Percentiles rank a stretch among this genome's conserved stretches.
Conservation (phyloP, 2,797 vertebrate species). For the Scolopax rusticola region DNA sequence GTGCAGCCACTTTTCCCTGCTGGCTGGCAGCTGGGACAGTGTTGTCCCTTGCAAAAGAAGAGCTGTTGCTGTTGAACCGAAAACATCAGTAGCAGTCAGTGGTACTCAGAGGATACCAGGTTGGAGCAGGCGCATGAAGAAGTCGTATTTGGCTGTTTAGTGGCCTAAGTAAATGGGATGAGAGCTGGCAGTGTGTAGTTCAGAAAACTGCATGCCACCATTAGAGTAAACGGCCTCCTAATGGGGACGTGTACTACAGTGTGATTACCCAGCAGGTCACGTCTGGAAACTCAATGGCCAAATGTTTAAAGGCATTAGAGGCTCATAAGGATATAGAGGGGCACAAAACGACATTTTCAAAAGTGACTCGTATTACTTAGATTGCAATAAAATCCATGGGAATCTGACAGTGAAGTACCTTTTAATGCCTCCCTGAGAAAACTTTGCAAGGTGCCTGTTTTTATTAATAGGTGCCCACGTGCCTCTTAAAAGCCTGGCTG, state of each 20-base stretch:
- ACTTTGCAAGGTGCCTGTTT: neutral
- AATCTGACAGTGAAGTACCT: neutral
- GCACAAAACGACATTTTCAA: conserved; percentile 1
- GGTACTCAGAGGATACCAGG: neutral
- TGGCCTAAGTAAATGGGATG: neutral
- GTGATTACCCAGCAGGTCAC: neutral
- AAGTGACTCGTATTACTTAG: neutral
- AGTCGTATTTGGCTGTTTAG: neutral
- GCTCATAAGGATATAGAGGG: neutral
- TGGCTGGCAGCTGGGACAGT: neutral
- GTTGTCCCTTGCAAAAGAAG: neutral
- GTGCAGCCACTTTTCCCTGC: neutral
- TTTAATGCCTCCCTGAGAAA: neutral
- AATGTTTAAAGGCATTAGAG: conserved; percentile 34
- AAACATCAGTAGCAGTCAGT: neutral
- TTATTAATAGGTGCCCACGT: neutral
- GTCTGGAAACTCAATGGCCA: neutral
- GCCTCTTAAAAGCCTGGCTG: neutral
- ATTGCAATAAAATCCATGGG: neutral
- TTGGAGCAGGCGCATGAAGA: neutral
- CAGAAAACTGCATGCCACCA: neutral
- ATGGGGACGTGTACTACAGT: neutral
- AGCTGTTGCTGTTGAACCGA: neutral
- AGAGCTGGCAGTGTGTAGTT: neutral
- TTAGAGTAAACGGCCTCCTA: neutral